phyloP scores from a whole-genome alignment of 2,888 invertebrate genomes.

The Bombylius discolor region DNA sequence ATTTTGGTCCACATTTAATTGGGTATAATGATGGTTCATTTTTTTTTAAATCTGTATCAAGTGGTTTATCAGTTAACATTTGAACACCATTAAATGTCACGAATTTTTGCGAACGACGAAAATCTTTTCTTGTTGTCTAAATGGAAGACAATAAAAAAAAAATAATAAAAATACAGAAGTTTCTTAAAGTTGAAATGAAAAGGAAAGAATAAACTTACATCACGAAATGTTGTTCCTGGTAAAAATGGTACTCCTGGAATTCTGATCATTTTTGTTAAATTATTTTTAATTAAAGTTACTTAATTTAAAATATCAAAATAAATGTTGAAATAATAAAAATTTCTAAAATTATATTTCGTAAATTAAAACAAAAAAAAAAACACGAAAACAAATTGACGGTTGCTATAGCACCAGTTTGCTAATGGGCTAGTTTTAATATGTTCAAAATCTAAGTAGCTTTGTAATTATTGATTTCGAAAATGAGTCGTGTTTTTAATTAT shows the following conservation, averaged over 20 bases:
- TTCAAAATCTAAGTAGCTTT: too few species aligned
- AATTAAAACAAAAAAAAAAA: too few species aligned
- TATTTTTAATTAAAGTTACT: not conserved
- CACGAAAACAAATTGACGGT: too few species aligned
- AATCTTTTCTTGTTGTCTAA: slow-evolving; percentile 19
- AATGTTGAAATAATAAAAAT: too few species aligned
- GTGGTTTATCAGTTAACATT: slow-evolving; percentile 45
- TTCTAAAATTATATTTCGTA: too few species aligned
- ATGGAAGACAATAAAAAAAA: not conserved
- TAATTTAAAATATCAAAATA: too few species aligned
- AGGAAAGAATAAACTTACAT: slow-evolving; percentile 41
- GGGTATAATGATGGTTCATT: slow-evolving; percentile 43
- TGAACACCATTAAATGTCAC: slow-evolving; percentile 46
- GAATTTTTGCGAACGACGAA: slow-evolving; percentile 49
- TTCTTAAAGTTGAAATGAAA: slow-evolving; percentile 1
- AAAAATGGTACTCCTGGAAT: slow-evolving; percentile 56
- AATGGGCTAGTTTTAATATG: too few species aligned
- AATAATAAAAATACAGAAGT: not conserved
- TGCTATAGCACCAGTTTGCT: too few species aligned
- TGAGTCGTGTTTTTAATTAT: too few species aligned
- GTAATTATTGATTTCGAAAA: too few species aligned
- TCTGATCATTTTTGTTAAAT: slow-evolving; percentile 37
- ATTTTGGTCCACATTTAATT: slow-evolving; percentile 56
- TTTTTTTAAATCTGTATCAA: not conserved
- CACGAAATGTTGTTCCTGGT: slow-evolving; percentile 56